Percentiles rank a stretch among this genome's conserved stretches.
Evolutionary conservation across 1,140 invertebrate species (phyloP).

Genomic region (Goniozus legneri): DNA sequence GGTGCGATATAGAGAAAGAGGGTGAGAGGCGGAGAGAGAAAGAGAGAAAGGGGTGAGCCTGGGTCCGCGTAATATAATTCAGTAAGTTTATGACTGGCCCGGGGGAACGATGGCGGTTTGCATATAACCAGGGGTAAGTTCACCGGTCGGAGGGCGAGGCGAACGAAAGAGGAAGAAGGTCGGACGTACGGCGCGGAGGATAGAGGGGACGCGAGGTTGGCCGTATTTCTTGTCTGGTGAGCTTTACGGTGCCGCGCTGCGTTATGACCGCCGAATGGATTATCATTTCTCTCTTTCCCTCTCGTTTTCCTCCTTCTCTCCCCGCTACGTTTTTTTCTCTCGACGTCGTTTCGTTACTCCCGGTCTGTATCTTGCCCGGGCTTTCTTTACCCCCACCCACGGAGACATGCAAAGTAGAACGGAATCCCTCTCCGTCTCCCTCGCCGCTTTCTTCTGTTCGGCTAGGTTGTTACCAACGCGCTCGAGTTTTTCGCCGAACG

Average conservation of each 20-base stretch:
- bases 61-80: conserved; percentile 52
- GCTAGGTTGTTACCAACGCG: conserved; percentile 32
- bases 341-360: conserved; percentile 6
- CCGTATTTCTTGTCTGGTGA: conserved; percentile 55
- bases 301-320: conserved; percentile 17
- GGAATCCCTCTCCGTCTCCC: too few relatives aligned
- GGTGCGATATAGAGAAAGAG: conserved; percentile 9
- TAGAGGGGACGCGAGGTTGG: conserved; percentile 37
- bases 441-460: conserved; percentile 22
- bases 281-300: conserved; percentile 44
- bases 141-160: conserved; percentile 20
- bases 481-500: too few relatives aligned
- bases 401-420: conserved; percentile 39
- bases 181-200: conserved; percentile 31
- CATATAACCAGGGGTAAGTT: conserved; percentile 54
- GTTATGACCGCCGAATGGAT: conserved; percentile 54
- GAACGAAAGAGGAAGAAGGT: conserved; percentile 21
- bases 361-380: neutral
- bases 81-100: conserved; percentile 54
- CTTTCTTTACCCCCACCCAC: conserved; percentile 12
- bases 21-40: conserved; percentile 12
- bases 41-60: conserved; percentile 12
- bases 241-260: conserved; percentile 46
- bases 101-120: conserved; percentile 50
- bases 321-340: conserved; percentile 24